A percentile compares a stretch with the other conserved stretches of the same genome.
These are phyloP conservation scores for Albula goreensis DNA, from an alignment of 2,113 vertebrate species.

Conservation along the genomic window DNA sequence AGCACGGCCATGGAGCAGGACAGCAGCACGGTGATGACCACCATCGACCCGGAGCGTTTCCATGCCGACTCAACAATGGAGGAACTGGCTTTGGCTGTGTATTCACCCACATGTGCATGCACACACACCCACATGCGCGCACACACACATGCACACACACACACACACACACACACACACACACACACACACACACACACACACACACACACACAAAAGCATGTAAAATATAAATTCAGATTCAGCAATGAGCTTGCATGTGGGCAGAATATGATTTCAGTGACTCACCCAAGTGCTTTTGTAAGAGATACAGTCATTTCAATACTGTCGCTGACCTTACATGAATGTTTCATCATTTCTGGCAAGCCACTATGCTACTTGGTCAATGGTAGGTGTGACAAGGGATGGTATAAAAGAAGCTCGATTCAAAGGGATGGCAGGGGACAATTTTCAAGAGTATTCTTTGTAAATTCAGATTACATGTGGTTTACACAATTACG, in stretches of 20 bases:
- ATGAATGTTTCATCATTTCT: not conserved
- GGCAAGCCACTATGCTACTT: not conserved
- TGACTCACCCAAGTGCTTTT: not conserved
- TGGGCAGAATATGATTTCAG: not conserved
- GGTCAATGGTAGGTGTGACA: too few species aligned
- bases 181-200: not conserved
- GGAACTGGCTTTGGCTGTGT: constrained; percentile 43
- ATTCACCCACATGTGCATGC: not conserved
- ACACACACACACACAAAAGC: not conserved
- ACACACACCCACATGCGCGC: not conserved
- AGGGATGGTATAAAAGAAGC: too few species aligned
- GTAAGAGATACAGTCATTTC: not conserved
- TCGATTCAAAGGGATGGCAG: not conserved
- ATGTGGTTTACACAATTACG: too few species aligned
- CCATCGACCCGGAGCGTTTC: constrained; percentile 29
- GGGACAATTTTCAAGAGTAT: not conserved
- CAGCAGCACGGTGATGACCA: constrained; percentile 60
- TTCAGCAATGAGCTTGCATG: not conserved
- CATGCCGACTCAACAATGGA: constrained; percentile 39
- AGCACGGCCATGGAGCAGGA: constrained; percentile 47
- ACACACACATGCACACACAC: not conserved
- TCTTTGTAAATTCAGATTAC: not conserved
- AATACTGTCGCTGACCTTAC: not conserved
- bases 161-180: not conserved
- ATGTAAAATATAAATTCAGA: not conserved